A percentile compares a stretch with the other conserved stretches of the same genome.
Conservation (phyloP, 2,113 vertebrate genomes). For the Triplophysa rosa region DNA sequence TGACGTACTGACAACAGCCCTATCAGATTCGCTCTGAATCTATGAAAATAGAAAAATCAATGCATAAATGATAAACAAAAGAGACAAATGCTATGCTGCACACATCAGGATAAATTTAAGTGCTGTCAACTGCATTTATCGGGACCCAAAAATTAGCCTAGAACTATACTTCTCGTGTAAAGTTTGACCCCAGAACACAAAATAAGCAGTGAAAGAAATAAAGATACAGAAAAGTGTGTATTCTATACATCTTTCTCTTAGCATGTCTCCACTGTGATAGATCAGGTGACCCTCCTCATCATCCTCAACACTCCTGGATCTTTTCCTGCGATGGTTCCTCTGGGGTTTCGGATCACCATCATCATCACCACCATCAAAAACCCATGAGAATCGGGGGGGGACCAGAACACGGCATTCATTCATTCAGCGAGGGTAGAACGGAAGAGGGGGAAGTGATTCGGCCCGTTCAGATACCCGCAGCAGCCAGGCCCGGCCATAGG, state of each 20-base stretch:
- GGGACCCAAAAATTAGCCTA: slow-evolving; percentile 49
- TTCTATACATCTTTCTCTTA: slow-evolving; percentile 95
- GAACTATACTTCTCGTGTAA: slow-evolving; percentile 27
- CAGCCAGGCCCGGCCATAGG: slow-evolving; percentile 80
- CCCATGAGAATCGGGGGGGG: slow-evolving; percentile 78
- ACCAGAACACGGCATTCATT: slow-evolving; percentile 89
- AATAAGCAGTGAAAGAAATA: slow-evolving; percentile 72
- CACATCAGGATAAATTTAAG: slow-evolving; percentile 30
- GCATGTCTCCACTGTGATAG: slow-evolving; percentile 98
- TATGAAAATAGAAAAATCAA: slow-evolving; percentile 29
- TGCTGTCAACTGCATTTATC: slow-evolving; percentile 43
- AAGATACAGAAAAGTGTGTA: slow-evolving; percentile 80
- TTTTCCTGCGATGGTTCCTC: slow-evolving; percentile 91
- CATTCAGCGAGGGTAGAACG: slow-evolving; percentile 81
- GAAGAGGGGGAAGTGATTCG: slow-evolving; percentile 82
- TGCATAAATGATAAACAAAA: slow-evolving; percentile 33
- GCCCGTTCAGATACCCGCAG: slow-evolving; percentile 85
- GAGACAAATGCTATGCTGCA: slow-evolving; percentile 33
- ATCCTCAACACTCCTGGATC: slow-evolving; percentile 94
- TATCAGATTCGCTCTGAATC: slow-evolving; percentile 32
- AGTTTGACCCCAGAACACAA: slow-evolving; percentile 68
- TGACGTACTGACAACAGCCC: slow-evolving; percentile 16
- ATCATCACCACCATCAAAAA: slow-evolving; percentile 78
- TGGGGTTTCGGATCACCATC: slow-evolving; percentile 84
- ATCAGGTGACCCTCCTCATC: slow-evolving; percentile 99